Evolutionary conservation across 2,113 vertebrate genomes (phyloP), one percentile per base, ranked within the genome.

Genomic region (Climacteris rufus): DNA sequence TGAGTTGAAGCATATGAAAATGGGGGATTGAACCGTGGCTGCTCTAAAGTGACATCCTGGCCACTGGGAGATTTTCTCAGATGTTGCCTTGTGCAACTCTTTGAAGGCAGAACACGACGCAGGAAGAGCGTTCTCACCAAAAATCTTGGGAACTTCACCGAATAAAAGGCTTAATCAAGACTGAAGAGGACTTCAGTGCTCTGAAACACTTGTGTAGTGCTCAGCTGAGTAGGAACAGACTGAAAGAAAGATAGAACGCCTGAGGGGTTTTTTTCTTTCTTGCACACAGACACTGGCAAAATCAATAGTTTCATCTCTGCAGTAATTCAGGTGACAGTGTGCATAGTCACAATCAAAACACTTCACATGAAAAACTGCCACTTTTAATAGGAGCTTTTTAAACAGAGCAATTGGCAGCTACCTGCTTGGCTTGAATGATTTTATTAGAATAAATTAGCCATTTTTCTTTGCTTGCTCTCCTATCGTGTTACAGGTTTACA

Each of bases 291-390:
- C 40, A 10, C 15, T 44, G 39, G 47, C 86, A 85, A 89, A 95
- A 77, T 75, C 63, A 87, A 59, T 13, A 18, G 54, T 83, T 91
- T 96, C 27, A 76, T 79, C 65, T 93, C 74, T 69, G 61, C 47
- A 93, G 84, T 85, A 95, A 83, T 83, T 88, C 53, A 92, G 89
- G 87, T 96, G 83, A 90, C 89, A 86, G 37, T 89, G 79, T 52
- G 35, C 56, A 27, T 2, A 85, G 71, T 71, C 49, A 78, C 33
- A 84, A 90, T 91, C 84, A 97, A 94, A 89, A 87, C 94, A 70
- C 95, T 96, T 95, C 59, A 97, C 93, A 83, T 95, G 88, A 97
- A 94, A 97, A 97, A 94, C 82, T 89, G 92, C 86, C 59, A 44
- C 60, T 61, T 83, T 89, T 96, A 97, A 94, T 92, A 76, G 50